Evolutionary conservation across 1,140 invertebrate species (phyloP).

Genomic region (Caenorhabditis remanei): DNA sequence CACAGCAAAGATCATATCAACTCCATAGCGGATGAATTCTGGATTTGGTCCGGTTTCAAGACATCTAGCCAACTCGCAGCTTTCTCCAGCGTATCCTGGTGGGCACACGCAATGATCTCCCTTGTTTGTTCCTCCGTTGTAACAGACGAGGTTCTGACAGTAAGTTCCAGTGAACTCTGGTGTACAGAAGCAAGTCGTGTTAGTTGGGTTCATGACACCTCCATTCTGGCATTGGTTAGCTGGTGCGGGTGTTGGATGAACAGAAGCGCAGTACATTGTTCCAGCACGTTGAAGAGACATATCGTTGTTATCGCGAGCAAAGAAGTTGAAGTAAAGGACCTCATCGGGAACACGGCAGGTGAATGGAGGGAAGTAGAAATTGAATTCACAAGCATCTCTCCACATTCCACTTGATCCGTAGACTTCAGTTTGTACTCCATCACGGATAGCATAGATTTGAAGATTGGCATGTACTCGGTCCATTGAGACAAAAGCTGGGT

Average conservation of each 20-base stretch:
- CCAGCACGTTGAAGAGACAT: slow-evolving; percentile 67
- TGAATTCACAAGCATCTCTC: slow-evolving; percentile 66
- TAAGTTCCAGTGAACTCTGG: slow-evolving; percentile 61
- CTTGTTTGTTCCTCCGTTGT: slow-evolving; percentile 66
- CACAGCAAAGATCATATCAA: slow-evolving; percentile 68
- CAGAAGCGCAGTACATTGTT: slow-evolving; percentile 61
- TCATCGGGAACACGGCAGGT: slow-evolving; percentile 63
- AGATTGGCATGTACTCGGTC: slow-evolving; percentile 62
- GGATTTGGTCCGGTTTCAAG: slow-evolving; percentile 47
- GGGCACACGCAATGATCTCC: slow-evolving; percentile 62
- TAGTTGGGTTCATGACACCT: slow-evolving; percentile 61
- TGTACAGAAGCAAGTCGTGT: slow-evolving; percentile 68
- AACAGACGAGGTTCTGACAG: slow-evolving; percentile 66
- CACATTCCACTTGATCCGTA: slow-evolving; percentile 69
- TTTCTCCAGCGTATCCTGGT: slow-evolving; percentile 57
- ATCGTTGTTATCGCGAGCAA: slow-evolving; percentile 62
- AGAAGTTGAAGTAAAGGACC: slow-evolving; percentile 68
- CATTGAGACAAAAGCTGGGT: slow-evolving; percentile 38
- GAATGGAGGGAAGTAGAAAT: slow-evolving; percentile 70
- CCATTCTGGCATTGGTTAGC: slow-evolving; percentile 65
- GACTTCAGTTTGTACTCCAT: slow-evolving; percentile 62
- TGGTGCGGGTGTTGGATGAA: slow-evolving; percentile 63
- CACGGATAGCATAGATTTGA: slow-evolving; percentile 63
- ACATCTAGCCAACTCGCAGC: slow-evolving; percentile 59
- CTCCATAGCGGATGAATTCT: slow-evolving; percentile 46